phyloP scores from a whole-genome alignment of 1,140 invertebrate genomes.

The Diorhabda elongata region DNA sequence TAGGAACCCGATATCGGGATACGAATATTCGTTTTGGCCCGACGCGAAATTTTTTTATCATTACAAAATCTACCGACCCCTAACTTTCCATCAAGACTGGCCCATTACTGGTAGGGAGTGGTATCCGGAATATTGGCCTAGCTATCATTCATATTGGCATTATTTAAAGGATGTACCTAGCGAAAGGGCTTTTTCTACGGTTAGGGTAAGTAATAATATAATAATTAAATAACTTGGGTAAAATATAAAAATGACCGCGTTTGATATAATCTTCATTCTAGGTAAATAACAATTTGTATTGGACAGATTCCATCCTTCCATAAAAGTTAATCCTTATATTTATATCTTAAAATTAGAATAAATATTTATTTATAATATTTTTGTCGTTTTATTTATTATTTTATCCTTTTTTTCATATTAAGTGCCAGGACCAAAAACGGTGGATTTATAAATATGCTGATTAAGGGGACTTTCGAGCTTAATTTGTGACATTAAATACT shows the following conservation, averaged over 20 bases:
- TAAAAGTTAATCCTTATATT: neutral
- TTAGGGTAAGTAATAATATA: constrained; percentile 22
- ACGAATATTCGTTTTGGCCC: constrained; percentile 33
- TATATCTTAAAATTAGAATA: neutral
- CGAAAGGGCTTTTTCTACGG: constrained; percentile 25
- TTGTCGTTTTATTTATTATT: too few relatives aligned
- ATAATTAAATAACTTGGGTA: too few relatives aligned
- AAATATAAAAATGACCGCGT: neutral
- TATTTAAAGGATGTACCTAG: constrained; percentile 29
- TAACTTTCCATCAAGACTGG: constrained; percentile 28
- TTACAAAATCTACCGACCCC: constrained; percentile 33
- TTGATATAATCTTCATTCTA: constrained; percentile 15
- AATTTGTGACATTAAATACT: too few relatives aligned
- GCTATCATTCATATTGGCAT: constrained; percentile 28
- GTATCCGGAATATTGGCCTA: constrained; percentile 31
- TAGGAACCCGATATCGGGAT: constrained; percentile 26
- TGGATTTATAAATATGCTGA: too few relatives aligned
- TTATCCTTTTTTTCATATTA: too few relatives aligned
- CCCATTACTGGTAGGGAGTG: constrained; percentile 26
- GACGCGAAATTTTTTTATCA: constrained; percentile 32
- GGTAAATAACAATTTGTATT: constrained; percentile 30
- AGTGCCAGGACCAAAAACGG: too few relatives aligned
- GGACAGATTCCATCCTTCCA: constrained; percentile 8
- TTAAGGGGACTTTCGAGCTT: too few relatives aligned
- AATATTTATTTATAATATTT: too few relatives aligned